Percentiles rank a stretch among this genome's conserved stretches.
These are phyloP conservation scores for Deilephila porcellus DNA, from an alignment of 2,888 invertebrate species.

Conservation along the genomic window DNA sequence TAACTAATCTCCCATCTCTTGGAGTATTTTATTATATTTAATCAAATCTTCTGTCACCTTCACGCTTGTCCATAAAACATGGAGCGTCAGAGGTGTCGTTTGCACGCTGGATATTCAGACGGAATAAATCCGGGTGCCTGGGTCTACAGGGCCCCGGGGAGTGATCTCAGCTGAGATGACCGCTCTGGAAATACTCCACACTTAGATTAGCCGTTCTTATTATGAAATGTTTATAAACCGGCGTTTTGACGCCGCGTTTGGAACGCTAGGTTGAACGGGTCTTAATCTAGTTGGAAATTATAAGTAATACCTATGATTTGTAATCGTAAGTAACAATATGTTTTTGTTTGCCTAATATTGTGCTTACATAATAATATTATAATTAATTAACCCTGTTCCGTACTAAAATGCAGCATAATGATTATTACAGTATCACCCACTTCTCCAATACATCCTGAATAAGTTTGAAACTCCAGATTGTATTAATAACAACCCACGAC, in stretches of 20 bases:
- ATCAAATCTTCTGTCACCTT: constrained; percentile 71
- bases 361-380: too few species aligned
- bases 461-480: too few species aligned
- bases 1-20: not conserved
- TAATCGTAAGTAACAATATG: too few species aligned
- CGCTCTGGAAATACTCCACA: constrained; percentile 76
- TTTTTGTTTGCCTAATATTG: too few species aligned
- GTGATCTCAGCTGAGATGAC: constrained; percentile 80
- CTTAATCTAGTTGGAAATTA: too few species aligned
- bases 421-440: too few species aligned
- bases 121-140: constrained; percentile 78
- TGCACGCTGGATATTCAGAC: constrained; percentile 67
- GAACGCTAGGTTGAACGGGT: not conserved
- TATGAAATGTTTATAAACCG: constrained; percentile 52
- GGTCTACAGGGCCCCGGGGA: constrained; percentile 79
- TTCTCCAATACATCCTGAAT: too few species aligned
- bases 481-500: too few species aligned
- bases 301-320: too few species aligned
- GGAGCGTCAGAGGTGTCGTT: constrained; percentile 71
- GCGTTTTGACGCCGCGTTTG: constrained; percentile 50
- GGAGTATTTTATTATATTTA: constrained; percentile 50
- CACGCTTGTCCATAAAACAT: constrained; percentile 68
- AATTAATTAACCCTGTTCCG: too few species aligned
- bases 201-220: constrained; percentile 76
- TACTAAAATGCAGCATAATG: too few species aligned